Evolutionary conservation across 2,797 vertebrate species (phyloP).

Genomic region (Oceanodroma leucorhoa): DNA sequence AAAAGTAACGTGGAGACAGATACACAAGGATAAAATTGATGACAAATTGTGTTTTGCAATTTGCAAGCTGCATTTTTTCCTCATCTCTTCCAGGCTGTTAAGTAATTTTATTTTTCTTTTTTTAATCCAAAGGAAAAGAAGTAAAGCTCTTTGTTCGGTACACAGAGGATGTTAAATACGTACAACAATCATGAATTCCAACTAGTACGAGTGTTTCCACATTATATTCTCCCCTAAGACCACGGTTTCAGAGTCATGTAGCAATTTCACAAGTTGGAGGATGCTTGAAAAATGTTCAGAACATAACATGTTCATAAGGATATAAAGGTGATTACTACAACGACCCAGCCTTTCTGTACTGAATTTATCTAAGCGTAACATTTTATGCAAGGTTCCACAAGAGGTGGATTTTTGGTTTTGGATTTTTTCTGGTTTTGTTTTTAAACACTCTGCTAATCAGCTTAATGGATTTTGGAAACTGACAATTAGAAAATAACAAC

Average conservation of each 20-base stretch:
- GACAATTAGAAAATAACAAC: slow-evolving; percentile 64
- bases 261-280: not conserved
- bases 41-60: not conserved
- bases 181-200: not conserved
- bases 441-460: slow-evolving; percentile 31
- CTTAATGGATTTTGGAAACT: slow-evolving; percentile 55
- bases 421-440: not conserved
- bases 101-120: not conserved
- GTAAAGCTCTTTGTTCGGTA: not conserved
- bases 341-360: not conserved
- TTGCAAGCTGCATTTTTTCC: not conserved
- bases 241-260: not conserved
- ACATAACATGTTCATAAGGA: not conserved
- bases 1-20: not conserved
- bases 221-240: not conserved
- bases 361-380: not conserved
- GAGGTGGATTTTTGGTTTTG: not conserved
- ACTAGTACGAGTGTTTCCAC: not conserved
- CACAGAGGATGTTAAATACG: not conserved
- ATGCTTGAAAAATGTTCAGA: not conserved
- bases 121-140: not conserved
- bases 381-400: not conserved
- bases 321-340: not conserved
- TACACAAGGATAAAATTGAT: not conserved
- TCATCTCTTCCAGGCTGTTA: not conserved